Base-by-base conservation (phyloP, 2,888 invertebrate species). In the Lasioglossum pauxillum region DNA sequence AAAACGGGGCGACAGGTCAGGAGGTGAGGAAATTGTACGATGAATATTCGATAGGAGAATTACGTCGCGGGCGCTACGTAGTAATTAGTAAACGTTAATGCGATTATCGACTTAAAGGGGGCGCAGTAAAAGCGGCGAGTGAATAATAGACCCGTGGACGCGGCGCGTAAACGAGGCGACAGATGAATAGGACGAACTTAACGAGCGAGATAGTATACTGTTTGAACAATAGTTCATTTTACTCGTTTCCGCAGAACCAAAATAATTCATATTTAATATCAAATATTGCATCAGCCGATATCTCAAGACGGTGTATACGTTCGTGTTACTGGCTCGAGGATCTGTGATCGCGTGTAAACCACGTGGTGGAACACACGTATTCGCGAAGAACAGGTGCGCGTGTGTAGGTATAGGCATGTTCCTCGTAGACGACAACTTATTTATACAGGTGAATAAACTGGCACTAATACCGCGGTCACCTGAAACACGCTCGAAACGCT, bases 371-470 rank as follows among this genome's bases (percentile, higher is more conserved):
- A 57, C 8, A 41, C 14, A n/a, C 14, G 19, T 35, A 12, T 27
- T 75, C 72, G 5, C 8, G 16, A 12, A 8, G 10, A 64, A 64
- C 27, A 69, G 38, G 69, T 60, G 46, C 53, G 53, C 67, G 3
- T 31, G 72, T 57, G 38, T 38, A 69, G 44, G 38, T 38, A 69
- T 64, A 75, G 67, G 53, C 57, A 16, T 31, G 38, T 23, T 67
- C 5, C 41, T 53, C 31, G 35, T 57, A 69, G 69, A 41, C 35
- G 74, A 64, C 44, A 60, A 73, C 46, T 31, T 89, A 76, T 89
- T 88, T 88, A 78, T 77, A 88, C 90, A 88, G 88, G 80, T 89
- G 89, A 69, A 75, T 67, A 81, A 80, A 87, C 79, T 46, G 74
- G 64, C 75, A 67, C 67, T 89, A 89, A 89, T 83, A 69, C 49